Evolutionary conservation across 2,797 vertebrate genomes (phyloP).

Genomic region (Saguinus oedipus): DNA sequence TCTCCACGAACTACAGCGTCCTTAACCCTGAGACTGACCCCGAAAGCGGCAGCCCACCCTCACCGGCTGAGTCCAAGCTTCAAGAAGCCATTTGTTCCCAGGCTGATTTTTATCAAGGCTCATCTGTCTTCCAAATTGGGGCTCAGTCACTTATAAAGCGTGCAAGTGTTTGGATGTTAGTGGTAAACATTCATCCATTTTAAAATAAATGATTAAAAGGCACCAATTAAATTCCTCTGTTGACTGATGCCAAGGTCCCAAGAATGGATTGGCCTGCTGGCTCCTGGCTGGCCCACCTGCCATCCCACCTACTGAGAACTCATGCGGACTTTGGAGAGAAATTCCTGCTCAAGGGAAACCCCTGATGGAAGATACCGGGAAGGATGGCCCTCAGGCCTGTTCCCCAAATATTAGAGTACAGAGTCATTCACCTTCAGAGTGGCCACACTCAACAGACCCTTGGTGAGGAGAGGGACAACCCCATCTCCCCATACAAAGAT

Average conservation of each 20-base stretch:
- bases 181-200: conserved; percentile 59
- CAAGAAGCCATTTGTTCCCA: conserved; percentile 47
- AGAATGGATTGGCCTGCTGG: not conserved
- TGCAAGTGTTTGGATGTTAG: conserved; percentile 58
- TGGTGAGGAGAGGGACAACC: accelerated
- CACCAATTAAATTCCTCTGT: conserved; percentile 63
- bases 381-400: accelerated
- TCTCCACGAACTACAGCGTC: not conserved
- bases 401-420: not conserved
- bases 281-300: not conserved
- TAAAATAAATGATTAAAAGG: conserved; percentile 67
- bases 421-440: not conserved
- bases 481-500: accelerated
- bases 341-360: accelerated
- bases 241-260: not conserved
- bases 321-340: not conserved
- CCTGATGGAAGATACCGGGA: accelerated
- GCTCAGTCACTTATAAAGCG: conserved; percentile 60
- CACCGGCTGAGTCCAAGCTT: not conserved
- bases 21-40: not conserved
- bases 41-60: not conserved
- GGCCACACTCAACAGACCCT: not conserved
- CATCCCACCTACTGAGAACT: not conserved
- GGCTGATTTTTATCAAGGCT: conserved; percentile 49
- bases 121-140: conserved; percentile 54